phyloP scores from a whole-genome alignment of 2,888 invertebrate genomes.

The Timema cristinae region DNA sequence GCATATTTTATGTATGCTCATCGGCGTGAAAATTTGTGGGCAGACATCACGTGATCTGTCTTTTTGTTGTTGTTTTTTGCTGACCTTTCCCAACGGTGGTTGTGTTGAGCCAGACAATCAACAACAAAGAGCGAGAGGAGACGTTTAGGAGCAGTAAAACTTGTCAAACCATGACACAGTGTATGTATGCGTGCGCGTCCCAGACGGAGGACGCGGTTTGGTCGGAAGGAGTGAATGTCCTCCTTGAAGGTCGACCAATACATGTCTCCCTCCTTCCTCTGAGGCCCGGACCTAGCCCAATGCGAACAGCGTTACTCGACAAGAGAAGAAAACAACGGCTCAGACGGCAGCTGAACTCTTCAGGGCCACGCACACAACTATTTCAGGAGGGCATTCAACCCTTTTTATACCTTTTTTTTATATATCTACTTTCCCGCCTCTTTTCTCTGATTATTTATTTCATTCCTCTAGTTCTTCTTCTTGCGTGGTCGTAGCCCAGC shows the following conservation, averaged over 20 bases:
- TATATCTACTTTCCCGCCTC: neutral
- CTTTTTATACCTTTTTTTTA: neutral
- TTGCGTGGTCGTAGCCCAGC: too few species aligned
- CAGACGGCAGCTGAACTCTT: conserved; percentile 13
- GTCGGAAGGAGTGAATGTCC: conserved; percentile 4
- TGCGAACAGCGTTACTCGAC: conserved; percentile 1
- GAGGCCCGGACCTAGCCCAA: conserved; percentile 12
- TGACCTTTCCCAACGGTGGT: too few species aligned
- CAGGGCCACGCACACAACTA: conserved; percentile 12
- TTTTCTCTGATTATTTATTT: neutral
- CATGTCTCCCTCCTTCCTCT: neutral
- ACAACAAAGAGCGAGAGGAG: neutral
- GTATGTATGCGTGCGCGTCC: neutral
- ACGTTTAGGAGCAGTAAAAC: conserved; percentile 12
- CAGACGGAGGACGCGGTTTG: neutral
- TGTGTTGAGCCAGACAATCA: too few species aligned
- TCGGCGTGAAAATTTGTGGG: too few species aligned
- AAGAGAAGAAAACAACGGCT: neutral
- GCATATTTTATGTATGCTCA: too few species aligned
- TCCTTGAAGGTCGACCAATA: conserved; percentile 13
- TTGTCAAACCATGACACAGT: neutral
- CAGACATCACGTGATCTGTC: too few species aligned
- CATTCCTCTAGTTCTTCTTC: neutral
- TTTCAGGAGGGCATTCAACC: conserved; percentile 13
- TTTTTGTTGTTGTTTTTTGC: too few species aligned